These are phyloP conservation scores for Chrysolina haemoptera DNA, from an alignment of 2,888 invertebrate species.

Conservation along the genomic window DNA sequence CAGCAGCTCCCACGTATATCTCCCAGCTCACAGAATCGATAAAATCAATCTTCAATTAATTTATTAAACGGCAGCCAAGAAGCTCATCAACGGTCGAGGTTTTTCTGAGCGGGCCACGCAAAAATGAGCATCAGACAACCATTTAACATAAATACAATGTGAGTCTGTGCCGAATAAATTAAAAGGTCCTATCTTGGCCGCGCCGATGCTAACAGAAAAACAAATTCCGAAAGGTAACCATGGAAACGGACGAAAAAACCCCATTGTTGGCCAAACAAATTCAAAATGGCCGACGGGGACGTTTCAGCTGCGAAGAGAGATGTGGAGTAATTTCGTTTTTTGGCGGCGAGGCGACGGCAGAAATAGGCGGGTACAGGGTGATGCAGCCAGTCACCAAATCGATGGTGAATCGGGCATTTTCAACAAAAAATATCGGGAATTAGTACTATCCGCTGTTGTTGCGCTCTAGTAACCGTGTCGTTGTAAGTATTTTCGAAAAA, in stretches of 20 bases:
- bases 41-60: conserved; percentile 52
- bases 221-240: conserved; percentile 64
- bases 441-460: background rate
- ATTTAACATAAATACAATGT: conserved; percentile 65
- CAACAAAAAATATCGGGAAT: background rate
- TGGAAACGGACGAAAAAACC: conserved; percentile 64
- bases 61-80: conserved; percentile 53
- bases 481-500: too few relatives aligned
- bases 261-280: conserved; percentile 68
- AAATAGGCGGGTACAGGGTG: conserved; percentile 48
- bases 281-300: conserved; percentile 66
- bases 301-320: conserved; percentile 62
- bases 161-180: conserved; percentile 64
- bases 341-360: conserved; percentile 60
- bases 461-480: too few relatives aligned
- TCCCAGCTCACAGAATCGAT: conserved; percentile 24
- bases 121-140: conserved; percentile 61
- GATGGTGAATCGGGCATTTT: too few relatives aligned
- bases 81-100: conserved; percentile 51
- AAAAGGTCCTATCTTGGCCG: conserved; percentile 59
- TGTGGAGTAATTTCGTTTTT: conserved; percentile 66
- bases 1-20: conserved; percentile 20
- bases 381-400: background rate
- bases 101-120: conserved; percentile 45
- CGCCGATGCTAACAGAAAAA: conserved; percentile 61